These are phyloP conservation scores for Melanchra persicariae DNA, from an alignment of 2,888 invertebrate species.

Conservation along the genomic window DNA sequence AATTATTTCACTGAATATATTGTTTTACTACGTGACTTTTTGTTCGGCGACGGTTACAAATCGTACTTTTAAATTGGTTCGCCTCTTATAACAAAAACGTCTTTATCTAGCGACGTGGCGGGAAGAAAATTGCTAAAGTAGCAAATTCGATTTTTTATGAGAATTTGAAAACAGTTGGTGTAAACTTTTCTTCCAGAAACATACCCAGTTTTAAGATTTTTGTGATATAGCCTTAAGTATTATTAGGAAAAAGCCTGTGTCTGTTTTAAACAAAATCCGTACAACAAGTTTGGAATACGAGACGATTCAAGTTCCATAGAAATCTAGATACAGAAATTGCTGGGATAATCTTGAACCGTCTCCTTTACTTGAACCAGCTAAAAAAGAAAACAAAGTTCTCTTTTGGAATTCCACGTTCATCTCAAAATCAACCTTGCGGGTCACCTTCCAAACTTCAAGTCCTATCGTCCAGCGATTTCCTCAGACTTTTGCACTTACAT, in stretches of 20 bases:
- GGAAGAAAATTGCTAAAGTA: slow-evolving; percentile 29
- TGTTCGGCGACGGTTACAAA: slow-evolving; percentile 62
- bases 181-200: background rate
- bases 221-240: background rate
- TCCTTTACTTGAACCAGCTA: too few relatives aligned
- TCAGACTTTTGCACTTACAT: slow-evolving; percentile 37
- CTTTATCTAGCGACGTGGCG: slow-evolving; percentile 49
- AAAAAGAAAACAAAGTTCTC: too few relatives aligned
- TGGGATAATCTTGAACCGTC: too few relatives aligned
- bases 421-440: background rate
- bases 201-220: too few relatives aligned
- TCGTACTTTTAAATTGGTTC: slow-evolving; percentile 64
- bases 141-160: slow-evolving; percentile 31
- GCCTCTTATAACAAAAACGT: slow-evolving; percentile 46
- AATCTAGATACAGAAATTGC: too few relatives aligned
- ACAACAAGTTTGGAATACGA: too few relatives aligned
- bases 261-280: background rate
- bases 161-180: slow-evolving; percentile 24
- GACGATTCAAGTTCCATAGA: too few relatives aligned
- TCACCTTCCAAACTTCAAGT: slow-evolving; percentile 12
- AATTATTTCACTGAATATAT: slow-evolving; percentile 74
- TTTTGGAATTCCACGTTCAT: background rate
- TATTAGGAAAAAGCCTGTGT: too few relatives aligned
- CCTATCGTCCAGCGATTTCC: slow-evolving; percentile 27
- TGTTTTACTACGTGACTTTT: slow-evolving; percentile 70